These are phyloP conservation scores for Eulemur albifrons DNA, from an alignment of 2,797 vertebrate genomes.

Conservation along the genomic window DNA sequence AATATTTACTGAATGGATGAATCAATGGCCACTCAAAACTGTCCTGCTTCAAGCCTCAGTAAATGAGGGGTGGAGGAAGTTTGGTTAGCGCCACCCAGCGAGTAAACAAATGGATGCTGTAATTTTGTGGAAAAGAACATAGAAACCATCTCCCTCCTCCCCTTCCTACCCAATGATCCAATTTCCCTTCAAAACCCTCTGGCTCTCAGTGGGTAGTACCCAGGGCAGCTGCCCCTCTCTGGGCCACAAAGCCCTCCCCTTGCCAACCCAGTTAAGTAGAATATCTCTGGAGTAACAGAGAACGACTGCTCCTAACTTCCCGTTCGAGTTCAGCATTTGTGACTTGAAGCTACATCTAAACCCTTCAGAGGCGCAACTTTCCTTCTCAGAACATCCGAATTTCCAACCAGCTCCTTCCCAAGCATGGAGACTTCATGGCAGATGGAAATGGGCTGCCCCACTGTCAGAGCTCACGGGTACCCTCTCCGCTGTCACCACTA, in stretches of 20 bases:
- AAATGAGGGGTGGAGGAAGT: accelerated
- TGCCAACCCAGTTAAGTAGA: background rate
- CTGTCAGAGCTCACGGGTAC: background rate
- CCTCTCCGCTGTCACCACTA: background rate
- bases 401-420: background rate
- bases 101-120: accelerated
- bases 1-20: background rate
- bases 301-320: background rate
- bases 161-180: background rate
- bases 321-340: background rate
- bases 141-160: background rate
- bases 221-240: background rate
- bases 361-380: background rate
- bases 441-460: too few species aligned
- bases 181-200: background rate
- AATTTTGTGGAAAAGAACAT: too few species aligned
- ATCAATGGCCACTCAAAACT: background rate
- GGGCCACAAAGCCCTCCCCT: background rate
- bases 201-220: background rate
- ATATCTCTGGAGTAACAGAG: background rate
- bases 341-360: background rate
- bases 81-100: accelerated
- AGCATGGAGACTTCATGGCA: accelerated
- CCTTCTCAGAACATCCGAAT: accelerated
- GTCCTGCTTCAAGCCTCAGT: background rate